phyloP scores from a whole-genome alignment of 1,140 invertebrate species.

The Dendroctonus ponderosae region DNA sequence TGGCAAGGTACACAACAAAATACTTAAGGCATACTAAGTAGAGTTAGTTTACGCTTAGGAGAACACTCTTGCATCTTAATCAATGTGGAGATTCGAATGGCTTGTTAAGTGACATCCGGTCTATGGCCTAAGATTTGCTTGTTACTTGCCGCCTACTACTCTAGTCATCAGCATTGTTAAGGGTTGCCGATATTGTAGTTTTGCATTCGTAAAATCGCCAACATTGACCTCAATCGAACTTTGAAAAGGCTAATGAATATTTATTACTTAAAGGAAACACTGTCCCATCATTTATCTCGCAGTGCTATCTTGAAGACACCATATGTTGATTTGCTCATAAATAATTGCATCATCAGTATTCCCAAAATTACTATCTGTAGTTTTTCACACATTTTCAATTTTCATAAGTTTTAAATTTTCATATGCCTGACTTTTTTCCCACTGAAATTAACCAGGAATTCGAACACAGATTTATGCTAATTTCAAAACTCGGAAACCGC shows the following conservation, averaged over 20 bases:
- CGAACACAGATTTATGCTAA: no score
- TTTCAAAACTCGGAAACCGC: no score
- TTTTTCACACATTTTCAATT: no score
- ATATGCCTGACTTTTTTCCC: no score
- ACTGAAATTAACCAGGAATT: no score
- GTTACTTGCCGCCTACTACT: conserved; percentile 26
- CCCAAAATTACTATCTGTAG: no score
- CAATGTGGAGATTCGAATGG: conserved; percentile 35
- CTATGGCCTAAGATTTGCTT: conserved; percentile 26
- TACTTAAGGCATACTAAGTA: conserved; percentile 36
- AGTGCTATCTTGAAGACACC: no score
- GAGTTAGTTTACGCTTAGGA: conserved; percentile 34
- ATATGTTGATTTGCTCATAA: no score
- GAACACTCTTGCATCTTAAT: conserved; percentile 38
- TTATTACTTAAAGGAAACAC: no score
- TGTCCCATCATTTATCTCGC: no score
- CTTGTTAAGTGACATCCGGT: conserved; percentile 39
- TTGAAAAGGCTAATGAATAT: not conserved
- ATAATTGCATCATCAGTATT: no score
- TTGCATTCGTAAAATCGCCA: conserved; percentile 3
- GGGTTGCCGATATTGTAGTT: conserved; percentile 14
- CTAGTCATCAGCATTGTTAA: conserved; percentile 13
- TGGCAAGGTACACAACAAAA: conserved; percentile 34
- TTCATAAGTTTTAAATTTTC: no score
- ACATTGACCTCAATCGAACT: not conserved